Evolutionary conservation across 1,140 invertebrate genomes (phyloP).

Genomic region (Gerris buenoi): DNA sequence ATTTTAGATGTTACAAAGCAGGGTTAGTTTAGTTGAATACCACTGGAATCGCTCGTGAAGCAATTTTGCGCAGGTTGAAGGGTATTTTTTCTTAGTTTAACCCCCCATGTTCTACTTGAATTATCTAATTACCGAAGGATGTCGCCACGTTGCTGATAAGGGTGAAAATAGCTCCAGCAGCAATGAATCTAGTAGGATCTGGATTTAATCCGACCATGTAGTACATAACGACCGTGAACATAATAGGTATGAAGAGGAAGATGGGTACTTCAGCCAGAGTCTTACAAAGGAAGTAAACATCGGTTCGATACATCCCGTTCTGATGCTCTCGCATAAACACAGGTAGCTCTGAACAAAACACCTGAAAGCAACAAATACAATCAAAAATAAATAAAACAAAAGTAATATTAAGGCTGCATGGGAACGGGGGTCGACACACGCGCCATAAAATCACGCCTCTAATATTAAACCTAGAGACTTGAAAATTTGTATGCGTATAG

Average conservation of each 20-base stretch:
- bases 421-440: no score
- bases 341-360: conserved; percentile 80
- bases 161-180: conserved; percentile 53
- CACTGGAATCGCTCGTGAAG: no score
- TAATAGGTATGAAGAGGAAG: conserved; percentile 60
- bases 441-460: no score
- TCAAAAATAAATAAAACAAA: no score
- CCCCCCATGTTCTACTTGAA: no score
- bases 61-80: no score
- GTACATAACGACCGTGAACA: conserved; percentile 75
- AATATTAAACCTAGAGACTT: no score
- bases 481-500: no score
- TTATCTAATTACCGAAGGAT: conserved; percentile 84
- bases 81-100: no score
- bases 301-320: conserved; percentile 81
- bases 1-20: no score
- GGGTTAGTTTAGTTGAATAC: no score
- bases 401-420: no score
- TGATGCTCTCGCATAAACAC: conserved; percentile 82
- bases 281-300: conserved; percentile 86
- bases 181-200: conserved; percentile 51
- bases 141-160: conserved; percentile 79
- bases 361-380: conserved; percentile 41
- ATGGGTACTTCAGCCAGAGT: conserved; percentile 74
- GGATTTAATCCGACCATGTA: conserved; percentile 73